Conservation (phyloP, 2,797 vertebrate genomes). For the Threskiornis aethiopicus region DNA sequence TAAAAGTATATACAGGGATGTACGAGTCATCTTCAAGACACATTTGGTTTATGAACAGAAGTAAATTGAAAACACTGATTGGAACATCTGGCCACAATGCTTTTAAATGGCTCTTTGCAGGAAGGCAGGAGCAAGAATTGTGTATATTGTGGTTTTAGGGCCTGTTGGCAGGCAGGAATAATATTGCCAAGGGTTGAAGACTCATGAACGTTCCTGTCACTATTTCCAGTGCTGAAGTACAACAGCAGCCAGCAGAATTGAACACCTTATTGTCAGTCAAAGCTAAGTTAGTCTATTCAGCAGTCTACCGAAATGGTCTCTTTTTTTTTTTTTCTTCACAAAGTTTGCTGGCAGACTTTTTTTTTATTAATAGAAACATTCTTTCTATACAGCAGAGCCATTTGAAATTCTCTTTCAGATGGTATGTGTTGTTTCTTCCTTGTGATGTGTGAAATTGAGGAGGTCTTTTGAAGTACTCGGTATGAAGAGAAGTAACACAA, state of each 20-base stretch:
- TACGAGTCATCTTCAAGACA: neutral
- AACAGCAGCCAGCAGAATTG: neutral
- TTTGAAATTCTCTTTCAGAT: neutral
- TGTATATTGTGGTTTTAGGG: neutral
- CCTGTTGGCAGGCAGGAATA: neutral
- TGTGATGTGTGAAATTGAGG: neutral
- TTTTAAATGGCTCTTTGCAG: neutral
- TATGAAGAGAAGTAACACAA: neutral
- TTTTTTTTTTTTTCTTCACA: neutral
- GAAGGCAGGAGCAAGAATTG: neutral
- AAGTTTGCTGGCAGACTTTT: neutral
- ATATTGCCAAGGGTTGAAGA: neutral
- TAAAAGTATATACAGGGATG: neutral
- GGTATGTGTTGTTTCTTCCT: neutral
- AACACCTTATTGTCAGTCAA: neutral
- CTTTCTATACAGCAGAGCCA: neutral
- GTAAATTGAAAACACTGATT: conserved; percentile 2
- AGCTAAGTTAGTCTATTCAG: neutral
- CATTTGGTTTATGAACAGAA: neutral
- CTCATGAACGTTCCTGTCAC: neutral
- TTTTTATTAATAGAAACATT: neutral
- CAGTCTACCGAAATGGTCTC: neutral
- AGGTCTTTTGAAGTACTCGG: neutral
- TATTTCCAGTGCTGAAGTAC: neutral
- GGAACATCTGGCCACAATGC: neutral